These are phyloP conservation scores for Glyphotaelius pellucidus DNA, from an alignment of 2,888 invertebrate species.

Conservation along the genomic window DNA sequence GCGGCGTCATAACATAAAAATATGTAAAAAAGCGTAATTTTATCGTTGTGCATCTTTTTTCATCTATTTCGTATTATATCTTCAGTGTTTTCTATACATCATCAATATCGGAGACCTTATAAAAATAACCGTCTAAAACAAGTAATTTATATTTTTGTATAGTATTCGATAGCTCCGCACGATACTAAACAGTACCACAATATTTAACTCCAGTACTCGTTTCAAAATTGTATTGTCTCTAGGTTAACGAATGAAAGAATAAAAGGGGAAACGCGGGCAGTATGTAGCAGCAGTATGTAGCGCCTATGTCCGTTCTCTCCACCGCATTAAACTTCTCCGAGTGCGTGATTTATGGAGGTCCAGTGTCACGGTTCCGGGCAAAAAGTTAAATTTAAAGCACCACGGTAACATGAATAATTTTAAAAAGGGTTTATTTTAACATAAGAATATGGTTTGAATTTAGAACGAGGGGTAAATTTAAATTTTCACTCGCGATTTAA, in stretches of 20 bases:
- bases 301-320: conserved; percentile 30
- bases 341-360: conserved; percentile 44
- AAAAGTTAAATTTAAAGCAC: conserved; percentile 34
- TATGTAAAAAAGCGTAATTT: too few relatives aligned
- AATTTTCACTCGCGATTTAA: conserved; percentile 20
- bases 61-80: too few relatives aligned
- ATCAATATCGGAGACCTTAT: too few relatives aligned
- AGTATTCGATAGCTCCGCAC: neutral
- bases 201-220: neutral
- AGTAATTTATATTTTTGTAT: too few relatives aligned
- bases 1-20: too few relatives aligned
- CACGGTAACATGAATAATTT: conserved; percentile 43
- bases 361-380: conserved; percentile 32
- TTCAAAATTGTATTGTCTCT: conserved; percentile 27
- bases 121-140: too few relatives aligned
- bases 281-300: neutral
- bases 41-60: too few relatives aligned
- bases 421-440: conserved; percentile 45
- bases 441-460: conserved; percentile 47
- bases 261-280: conserved; percentile 34
- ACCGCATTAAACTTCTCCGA: conserved; percentile 42
- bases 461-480: conserved; percentile 36
- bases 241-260: conserved; percentile 19
- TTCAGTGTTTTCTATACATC: too few relatives aligned
- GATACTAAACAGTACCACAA: neutral